These are phyloP conservation scores for Neodontobutis hainanensis DNA, from an alignment of 2,113 vertebrate species.

Conservation along the genomic window DNA sequence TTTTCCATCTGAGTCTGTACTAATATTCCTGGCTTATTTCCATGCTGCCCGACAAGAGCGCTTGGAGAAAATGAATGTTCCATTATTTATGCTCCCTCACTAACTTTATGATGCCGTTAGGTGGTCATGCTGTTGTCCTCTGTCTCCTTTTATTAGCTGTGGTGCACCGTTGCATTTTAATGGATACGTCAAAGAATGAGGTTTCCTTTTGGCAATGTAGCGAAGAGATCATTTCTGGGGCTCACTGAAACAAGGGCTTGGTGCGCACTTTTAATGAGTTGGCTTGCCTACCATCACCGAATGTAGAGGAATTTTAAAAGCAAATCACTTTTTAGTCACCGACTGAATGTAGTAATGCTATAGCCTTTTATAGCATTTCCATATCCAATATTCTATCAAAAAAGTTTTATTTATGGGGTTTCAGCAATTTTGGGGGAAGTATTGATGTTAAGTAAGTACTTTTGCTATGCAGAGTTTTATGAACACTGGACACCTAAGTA, in stretches of 20 bases:
- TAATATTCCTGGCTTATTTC: slow-evolving; percentile 52
- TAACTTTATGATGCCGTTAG: slow-evolving; percentile 72
- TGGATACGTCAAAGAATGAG: slow-evolving; percentile 58
- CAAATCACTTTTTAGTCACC: slow-evolving; percentile 49
- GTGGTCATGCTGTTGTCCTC: slow-evolving; percentile 61
- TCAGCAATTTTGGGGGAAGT: slow-evolving; percentile 5
- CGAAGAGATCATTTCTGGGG: slow-evolving; percentile 29
- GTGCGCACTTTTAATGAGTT: slow-evolving; percentile 54
- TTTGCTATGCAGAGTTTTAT: neutral
- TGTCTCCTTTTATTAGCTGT: slow-evolving; percentile 69
- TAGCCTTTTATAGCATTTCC: slow-evolving; percentile 50
- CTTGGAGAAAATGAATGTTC: slow-evolving; percentile 62
- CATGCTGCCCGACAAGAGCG: slow-evolving; percentile 19
- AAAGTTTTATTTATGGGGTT: slow-evolving; percentile 15
- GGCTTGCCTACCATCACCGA: slow-evolving; percentile 40
- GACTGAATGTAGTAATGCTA: slow-evolving; percentile 26
- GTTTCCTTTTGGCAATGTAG: slow-evolving; percentile 59
- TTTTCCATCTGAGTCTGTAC: slow-evolving; percentile 42
- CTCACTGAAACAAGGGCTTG: slow-evolving; percentile 47
- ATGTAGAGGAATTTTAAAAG: slow-evolving; percentile 31
- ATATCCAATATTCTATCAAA: slow-evolving; percentile 48
- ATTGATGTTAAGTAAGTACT: slow-evolving; percentile 5
- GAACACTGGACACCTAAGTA: neutral
- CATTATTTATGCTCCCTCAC: slow-evolving; percentile 73
- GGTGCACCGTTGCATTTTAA: slow-evolving; percentile 61